Percentiles rank a stretch among this genome's conserved stretches.
phyloP scores from a whole-genome alignment of 2,113 vertebrate species.

The Todiramphus saurophagus region DNA sequence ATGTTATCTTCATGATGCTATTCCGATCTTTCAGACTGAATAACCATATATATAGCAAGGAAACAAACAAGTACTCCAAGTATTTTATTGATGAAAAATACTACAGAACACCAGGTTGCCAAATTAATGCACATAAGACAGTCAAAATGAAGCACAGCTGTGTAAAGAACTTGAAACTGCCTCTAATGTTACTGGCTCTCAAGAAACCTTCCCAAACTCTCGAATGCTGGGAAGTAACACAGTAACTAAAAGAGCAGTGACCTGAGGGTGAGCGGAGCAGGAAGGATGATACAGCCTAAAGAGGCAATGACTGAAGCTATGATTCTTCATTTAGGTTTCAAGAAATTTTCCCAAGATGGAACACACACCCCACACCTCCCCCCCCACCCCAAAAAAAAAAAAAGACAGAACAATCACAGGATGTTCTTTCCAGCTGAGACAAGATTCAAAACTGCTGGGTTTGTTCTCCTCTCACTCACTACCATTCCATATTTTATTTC shows the following conservation, averaged over 20 bases:
- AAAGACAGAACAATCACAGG: too few species aligned
- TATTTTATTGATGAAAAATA: not conserved
- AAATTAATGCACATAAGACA: not conserved
- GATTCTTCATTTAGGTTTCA: not conserved
- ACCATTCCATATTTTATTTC: not conserved
- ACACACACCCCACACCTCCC: too few species aligned
- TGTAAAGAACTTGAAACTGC: not conserved
- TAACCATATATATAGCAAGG: not conserved
- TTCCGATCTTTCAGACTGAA: not conserved
- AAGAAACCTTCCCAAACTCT: not conserved
- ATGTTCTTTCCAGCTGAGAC: not conserved
- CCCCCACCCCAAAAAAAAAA: not conserved
- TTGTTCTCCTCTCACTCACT: not conserved
- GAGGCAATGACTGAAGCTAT: not conserved
- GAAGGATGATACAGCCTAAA: not conserved
- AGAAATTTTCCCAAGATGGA: not conserved
- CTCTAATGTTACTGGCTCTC: not conserved
- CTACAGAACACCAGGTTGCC: not conserved
- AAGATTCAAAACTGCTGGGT: not conserved
- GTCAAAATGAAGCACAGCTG: not conserved
- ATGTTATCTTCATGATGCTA: not conserved
- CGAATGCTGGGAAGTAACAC: not conserved
- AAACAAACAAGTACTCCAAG: not conserved
- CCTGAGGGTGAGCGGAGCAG: not conserved
- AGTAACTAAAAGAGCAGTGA: not conserved